Evolutionary conservation across 2,888 invertebrate genomes (phyloP), one percentile per base, ranked within the genome.

Genomic region (Adelognathus sp.): DNA sequence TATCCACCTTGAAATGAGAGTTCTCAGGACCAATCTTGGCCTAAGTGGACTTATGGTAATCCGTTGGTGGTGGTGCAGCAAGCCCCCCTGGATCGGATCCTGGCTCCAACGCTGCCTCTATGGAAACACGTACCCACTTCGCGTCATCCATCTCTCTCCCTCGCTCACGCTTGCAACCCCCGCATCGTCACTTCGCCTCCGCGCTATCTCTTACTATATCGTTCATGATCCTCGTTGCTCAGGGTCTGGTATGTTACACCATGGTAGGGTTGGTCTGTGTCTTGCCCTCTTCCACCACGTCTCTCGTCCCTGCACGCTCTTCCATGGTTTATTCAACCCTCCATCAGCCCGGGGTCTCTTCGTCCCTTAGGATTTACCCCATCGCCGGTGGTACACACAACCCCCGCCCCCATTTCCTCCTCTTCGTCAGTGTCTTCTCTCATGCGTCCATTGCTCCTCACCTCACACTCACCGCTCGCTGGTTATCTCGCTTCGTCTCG

Each of bases 321-420:
- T 82, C 82, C 50, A 82, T 82, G 82, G 81, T 82, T 82, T 82
- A 82, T 82, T 82, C 82, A 82, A 82, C 82, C 81, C 79, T 82
- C 82, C 81, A 82, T 82, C 82, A 81, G 74, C 27, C 63, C 76
- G 77, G 75, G n/a, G n/a, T n/a, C n/a, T 76, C 75, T 77, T 75
- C 77, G 66, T 75, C 78, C 81, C 76, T 63, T 63, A 81, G 76
- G 79, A 71, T 76, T 79, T 80, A 67, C 61, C 75, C 72, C 79
- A 67, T 77, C 72, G 72, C 60, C 67, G n/a, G 60, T 72, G 46
- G 46, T 24, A 50, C 46, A 60, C 60, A 66, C 70, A 74, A 67
- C 31, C 56, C 27, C 18, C 36, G 11, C 66, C 16, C 18, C n/a
- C 63, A 21, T 39, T 41, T 27, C 44, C 54, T 16, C 21, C 18